Evolutionary conservation across 1,140 invertebrate species (phyloP).

Genomic region (Arion vulgaris): DNA sequence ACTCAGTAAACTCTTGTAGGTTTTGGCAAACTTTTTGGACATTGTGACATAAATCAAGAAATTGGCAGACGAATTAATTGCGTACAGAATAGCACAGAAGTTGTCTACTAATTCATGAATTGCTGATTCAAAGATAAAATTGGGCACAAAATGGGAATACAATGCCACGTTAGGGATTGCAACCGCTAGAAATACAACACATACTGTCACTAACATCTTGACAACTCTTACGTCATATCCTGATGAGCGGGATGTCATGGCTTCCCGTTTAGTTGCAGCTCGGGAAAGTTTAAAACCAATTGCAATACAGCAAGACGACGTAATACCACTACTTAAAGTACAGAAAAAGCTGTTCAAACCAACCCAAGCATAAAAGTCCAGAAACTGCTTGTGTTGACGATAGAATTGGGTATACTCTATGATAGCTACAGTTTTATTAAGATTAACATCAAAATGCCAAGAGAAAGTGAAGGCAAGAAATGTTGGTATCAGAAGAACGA

Average conservation of each 20-base stretch:
- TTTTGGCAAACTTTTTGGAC: too few relatives aligned
- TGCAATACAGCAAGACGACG: not conserved
- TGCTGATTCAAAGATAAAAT: not conserved
- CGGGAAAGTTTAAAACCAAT: not conserved
- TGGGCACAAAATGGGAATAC: not conserved
- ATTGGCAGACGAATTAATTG: too few relatives aligned
- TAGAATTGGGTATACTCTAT: not conserved
- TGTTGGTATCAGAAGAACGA: not conserved
- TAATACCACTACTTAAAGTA: not conserved
- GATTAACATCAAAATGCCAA: not conserved
- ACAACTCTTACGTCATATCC: conserved; percentile 12
- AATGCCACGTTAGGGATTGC: not conserved
- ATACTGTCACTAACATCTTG: not conserved
- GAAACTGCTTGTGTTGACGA: not conserved
- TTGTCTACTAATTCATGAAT: not conserved
- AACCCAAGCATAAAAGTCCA: conserved; percentile 4
- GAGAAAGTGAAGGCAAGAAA: not conserved
- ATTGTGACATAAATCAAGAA: too few relatives aligned
- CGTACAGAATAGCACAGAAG: too few relatives aligned
- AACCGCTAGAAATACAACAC: not conserved
- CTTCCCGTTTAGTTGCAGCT: not conserved
- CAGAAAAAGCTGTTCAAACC: conserved; percentile 11
- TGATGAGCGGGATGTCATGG: not conserved
- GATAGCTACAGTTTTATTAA: not conserved
- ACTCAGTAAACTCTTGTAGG: too few relatives aligned